These are phyloP conservation scores for Dendropsophus ebraccatus DNA, from an alignment of 2,113 vertebrate genomes.

Conservation along the genomic window DNA sequence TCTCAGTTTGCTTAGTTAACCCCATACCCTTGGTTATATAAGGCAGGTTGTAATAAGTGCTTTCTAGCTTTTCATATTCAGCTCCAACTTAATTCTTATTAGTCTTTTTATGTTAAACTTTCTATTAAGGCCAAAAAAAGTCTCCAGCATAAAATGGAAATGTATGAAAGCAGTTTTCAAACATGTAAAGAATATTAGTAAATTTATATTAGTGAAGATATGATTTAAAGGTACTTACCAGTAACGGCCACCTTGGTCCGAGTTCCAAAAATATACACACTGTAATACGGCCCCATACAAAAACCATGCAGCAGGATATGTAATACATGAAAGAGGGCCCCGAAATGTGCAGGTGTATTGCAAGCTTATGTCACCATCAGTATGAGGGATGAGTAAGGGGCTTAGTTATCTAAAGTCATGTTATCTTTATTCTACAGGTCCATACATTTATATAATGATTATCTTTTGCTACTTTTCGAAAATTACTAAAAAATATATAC, in stretches of 20 bases:
- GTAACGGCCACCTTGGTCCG: slow-evolving; percentile 55
- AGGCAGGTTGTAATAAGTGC: too few relatives aligned
- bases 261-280: neutral
- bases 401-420: too few relatives aligned
- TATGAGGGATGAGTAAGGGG: too few relatives aligned
- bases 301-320: slow-evolving; percentile 45
- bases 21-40: too few relatives aligned
- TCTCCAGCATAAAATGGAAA: neutral
- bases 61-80: too few relatives aligned
- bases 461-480: too few relatives aligned
- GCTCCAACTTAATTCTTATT: too few relatives aligned
- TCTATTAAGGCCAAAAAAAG: neutral
- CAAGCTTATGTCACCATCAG: neutral
- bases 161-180: neutral
- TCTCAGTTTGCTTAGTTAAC: too few relatives aligned
- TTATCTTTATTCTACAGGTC: too few relatives aligned
- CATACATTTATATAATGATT: too few relatives aligned
- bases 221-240: slow-evolving; percentile 61
- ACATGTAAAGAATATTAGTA: neutral
- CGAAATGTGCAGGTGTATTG: neutral
- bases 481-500: too few relatives aligned
- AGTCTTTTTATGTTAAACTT: neutral
- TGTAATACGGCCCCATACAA: slow-evolving; percentile 58
- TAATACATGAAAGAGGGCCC: neutral
- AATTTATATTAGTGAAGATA: neutral